phyloP scores from a whole-genome alignment of 2,113 vertebrate species.

The Notarius lentiginosus region DNA sequence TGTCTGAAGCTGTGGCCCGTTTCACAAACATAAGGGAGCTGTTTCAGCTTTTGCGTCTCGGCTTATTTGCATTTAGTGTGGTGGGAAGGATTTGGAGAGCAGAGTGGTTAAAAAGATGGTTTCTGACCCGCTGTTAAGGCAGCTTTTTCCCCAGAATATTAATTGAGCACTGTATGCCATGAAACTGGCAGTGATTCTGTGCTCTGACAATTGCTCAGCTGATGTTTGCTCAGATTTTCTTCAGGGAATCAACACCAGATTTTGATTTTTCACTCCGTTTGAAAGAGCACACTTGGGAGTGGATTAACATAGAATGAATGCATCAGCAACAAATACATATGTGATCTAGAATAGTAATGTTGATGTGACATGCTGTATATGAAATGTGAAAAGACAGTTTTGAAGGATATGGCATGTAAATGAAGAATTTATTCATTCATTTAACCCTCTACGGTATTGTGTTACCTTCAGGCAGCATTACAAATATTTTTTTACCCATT shows the following conservation, averaged over 20 bases:
- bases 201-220: background rate
- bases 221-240: slow-evolving; percentile 9
- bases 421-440: background rate
- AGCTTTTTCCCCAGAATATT: slow-evolving; percentile 13
- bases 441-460: too few relatives aligned
- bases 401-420: background rate
- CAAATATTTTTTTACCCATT: too few relatives aligned
- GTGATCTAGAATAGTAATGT: background rate
- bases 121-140: background rate
- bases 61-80: slow-evolving; percentile 3
- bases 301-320: background rate
- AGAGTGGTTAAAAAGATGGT: slow-evolving; percentile 16
- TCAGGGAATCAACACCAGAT: background rate
- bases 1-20: background rate
- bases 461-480: too few relatives aligned
- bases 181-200: slow-evolving; percentile 15
- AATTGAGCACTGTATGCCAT: background rate
- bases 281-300: background rate
- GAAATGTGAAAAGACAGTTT: background rate
- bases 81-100: slow-evolving; percentile 14
- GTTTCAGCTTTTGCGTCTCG: background rate
- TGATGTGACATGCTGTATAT: background rate
- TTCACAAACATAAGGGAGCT: background rate
- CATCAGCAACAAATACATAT: background rate
- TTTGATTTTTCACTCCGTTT: background rate